Evolutionary conservation across 2,888 invertebrate genomes (phyloP).

Genomic region (Craniophora ligustri): DNA sequence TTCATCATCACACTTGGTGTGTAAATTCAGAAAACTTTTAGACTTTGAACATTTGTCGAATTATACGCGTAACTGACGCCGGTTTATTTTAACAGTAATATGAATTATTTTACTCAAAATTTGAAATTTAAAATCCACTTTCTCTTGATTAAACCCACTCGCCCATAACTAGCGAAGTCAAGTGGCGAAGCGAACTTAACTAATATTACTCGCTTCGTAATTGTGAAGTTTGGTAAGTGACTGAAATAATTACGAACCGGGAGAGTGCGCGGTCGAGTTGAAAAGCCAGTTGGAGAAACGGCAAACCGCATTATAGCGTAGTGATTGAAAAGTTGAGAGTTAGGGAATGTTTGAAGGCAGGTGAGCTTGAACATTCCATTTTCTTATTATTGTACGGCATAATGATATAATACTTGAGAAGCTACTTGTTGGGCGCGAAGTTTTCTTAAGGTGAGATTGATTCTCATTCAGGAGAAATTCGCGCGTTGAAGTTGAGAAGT

Average conservation of each 20-base stretch:
- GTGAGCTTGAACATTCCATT: slow-evolving; percentile 16
- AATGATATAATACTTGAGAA: slow-evolving; percentile 2
- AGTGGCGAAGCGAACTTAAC: slow-evolving; percentile 34
- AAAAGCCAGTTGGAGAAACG: slow-evolving; percentile 30
- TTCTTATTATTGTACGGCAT: slow-evolving; percentile 20
- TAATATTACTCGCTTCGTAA: slow-evolving; percentile 43
- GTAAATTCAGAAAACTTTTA: neutral
- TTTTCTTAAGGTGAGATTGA: slow-evolving; percentile 7
- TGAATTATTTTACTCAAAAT: neutral
- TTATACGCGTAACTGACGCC: neutral
- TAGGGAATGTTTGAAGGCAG: slow-evolving; percentile 15
- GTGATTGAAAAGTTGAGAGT: slow-evolving; percentile 51
- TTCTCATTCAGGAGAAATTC: no score
- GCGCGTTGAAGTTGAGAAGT: no score
- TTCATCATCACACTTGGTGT: neutral
- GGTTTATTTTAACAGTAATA: neutral
- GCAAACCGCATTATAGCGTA: slow-evolving; percentile 40
- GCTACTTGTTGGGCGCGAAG: slow-evolving; percentile 9
- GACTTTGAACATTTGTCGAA: neutral
- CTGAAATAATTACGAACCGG: slow-evolving; percentile 34
- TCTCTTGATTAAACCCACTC: slow-evolving; percentile 24
- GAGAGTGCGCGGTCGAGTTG: slow-evolving; percentile 41
- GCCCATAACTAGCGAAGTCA: slow-evolving; percentile 29
- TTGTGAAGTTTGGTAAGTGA: slow-evolving; percentile 43
- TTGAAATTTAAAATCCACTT: slow-evolving; percentile 21